These are phyloP conservation scores for Hydropsyche tenuis DNA, from an alignment of 1,140 invertebrate genomes.

Conservation along the genomic window DNA sequence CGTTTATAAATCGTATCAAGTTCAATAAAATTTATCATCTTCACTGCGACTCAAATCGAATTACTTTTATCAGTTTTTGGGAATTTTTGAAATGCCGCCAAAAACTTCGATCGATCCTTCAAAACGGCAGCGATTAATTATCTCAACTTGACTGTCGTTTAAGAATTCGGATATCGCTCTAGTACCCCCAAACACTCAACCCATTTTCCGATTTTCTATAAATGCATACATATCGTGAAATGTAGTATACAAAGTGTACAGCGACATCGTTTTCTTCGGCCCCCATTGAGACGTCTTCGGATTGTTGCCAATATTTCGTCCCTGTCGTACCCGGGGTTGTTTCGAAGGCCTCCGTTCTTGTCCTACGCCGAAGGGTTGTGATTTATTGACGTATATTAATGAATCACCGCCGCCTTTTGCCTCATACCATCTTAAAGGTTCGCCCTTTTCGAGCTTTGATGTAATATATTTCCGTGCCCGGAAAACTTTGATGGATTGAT, in stretches of 20 bases:
- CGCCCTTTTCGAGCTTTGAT: constrained; percentile 31
- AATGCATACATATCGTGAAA: constrained; percentile 4
- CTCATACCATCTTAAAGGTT: no score
- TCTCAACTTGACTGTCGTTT: constrained; percentile 40
- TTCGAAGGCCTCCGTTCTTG: neutral
- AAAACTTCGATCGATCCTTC: constrained; percentile 6
- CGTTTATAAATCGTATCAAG: no score
- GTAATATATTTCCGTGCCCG: constrained; percentile 40
- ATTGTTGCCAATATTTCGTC: constrained; percentile 33
- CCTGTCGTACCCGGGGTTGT: neutral
- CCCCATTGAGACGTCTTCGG: constrained; percentile 34
- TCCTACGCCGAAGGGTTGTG: constrained; percentile 35
- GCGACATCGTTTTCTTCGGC: constrained; percentile 8
- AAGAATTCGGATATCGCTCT: constrained; percentile 38
- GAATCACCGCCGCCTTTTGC: constrained; percentile 35
- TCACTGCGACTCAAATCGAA: no score
- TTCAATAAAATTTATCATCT: no score
- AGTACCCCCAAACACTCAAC: neutral
- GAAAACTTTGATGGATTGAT: constrained; percentile 41
- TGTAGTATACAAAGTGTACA: neutral
- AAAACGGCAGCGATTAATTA: constrained; percentile 35
- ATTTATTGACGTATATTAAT: constrained; percentile 45
- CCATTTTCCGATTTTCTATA: neutral
- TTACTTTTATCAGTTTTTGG: no score
- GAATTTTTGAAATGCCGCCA: neutral